A percentile compares a stretch with the other conserved stretches of the same genome.
Conservation (phyloP, 1,140 invertebrate genomes). For the Drosophila kepulauana region DNA sequence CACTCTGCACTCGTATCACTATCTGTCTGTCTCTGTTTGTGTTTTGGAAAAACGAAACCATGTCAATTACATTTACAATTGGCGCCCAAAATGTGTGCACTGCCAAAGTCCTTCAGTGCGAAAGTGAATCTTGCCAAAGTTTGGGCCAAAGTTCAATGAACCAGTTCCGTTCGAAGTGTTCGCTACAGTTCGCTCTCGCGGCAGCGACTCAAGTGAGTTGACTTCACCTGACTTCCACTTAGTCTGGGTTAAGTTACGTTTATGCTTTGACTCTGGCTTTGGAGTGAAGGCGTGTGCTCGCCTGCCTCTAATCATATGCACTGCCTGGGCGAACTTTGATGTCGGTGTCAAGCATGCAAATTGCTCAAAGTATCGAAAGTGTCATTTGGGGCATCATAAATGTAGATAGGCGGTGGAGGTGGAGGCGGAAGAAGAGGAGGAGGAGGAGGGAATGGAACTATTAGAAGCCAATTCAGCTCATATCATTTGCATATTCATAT, state of each 20-base stretch:
- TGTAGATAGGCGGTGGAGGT: conserved; percentile 7
- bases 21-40: conserved; percentile 5
- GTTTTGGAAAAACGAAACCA: conserved; percentile 74
- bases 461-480: conserved; percentile 34
- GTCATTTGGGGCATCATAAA: conserved; percentile 67
- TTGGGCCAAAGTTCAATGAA: conserved; percentile 59
- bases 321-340: conserved; percentile 58
- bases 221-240: neutral
- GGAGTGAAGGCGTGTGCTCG: neutral
- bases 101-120: conserved; percentile 37
- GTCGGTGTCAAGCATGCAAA: conserved; percentile 78
- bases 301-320: conserved; percentile 52
- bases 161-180: conserved; percentile 10
- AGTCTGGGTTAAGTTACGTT: neutral
- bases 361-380: conserved; percentile 71
- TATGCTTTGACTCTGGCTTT: neutral
- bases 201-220: conserved; percentile 73
- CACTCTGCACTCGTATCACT: neutral
- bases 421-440: neutral
- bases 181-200: no score
- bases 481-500: conserved; percentile 32
- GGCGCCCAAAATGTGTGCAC: conserved; percentile 53
- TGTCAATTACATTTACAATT: conserved; percentile 80
- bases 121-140: conserved; percentile 52
- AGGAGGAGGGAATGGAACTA: conserved; percentile 1